Evolutionary conservation across 92 coral and sea anemone species (phyloP), one percentile per base, ranked within the genome.

Genomic region (Parazoanthus swiftii): DNA sequence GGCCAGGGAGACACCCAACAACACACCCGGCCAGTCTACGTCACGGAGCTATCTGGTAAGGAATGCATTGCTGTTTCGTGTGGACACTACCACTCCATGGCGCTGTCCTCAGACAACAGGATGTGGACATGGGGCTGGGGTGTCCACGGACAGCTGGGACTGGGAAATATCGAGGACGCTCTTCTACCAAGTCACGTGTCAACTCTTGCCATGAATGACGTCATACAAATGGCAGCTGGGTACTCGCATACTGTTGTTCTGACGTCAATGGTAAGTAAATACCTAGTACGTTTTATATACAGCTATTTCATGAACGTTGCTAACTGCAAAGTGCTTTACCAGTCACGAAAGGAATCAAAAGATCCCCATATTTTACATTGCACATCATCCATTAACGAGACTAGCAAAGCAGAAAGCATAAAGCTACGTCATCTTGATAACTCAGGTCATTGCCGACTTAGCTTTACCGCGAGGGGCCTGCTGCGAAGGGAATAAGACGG

Each of bases 71-170:
- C 98, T 4, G 94, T 97, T 29, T 63, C 92, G 9, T 97, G 99
- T 81, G 99, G 99, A 35, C 96, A 97, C 89, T 95, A 95, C 89
- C 99, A 97, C 73, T 97, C 99, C 36, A 82, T 97, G 90, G 98
- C 99, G 13, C 92, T 97, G 48, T 95, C 98, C 10, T 95, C 97
- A 37, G 98, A 95, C 90, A 96, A 91, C 76, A 76, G 94, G 81
- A 93, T 95, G 92, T 97, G 97, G 98, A 81, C 98, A 1, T 97
- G 99, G 99, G 99, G 99, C 16, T 97, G 99, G 99, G 99, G 99
- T 29, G 99, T 97, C 20, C 99, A 97, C 84, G 99, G 99, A 8
- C 99, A 97, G 91, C 65, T 97, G 77, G 99, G 99, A 39, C 87
- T 95, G 90, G 99, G 97, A 16, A 89, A 89, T 81, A 92, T 97